Conservation (phyloP, 1,140 invertebrate species). For the Chrysopa pallens region DNA sequence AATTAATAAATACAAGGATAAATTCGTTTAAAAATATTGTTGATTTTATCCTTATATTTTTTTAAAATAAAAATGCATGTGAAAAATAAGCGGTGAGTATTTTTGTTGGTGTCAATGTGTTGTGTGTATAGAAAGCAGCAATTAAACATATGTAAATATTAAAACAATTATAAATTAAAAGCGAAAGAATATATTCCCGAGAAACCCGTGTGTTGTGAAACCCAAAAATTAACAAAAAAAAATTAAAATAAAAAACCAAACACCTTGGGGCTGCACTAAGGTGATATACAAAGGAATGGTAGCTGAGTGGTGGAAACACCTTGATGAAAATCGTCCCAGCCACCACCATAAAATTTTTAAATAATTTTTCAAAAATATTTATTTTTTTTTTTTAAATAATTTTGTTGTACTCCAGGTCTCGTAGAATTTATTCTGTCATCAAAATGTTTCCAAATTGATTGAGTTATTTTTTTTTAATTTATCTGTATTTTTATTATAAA, state of each 20-base stretch:
- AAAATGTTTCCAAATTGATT: constrained; percentile 26
- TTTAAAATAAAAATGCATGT: too few relatives aligned
- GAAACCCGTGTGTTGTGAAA: background rate
- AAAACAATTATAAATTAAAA: background rate
- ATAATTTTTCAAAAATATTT: too few relatives aligned
- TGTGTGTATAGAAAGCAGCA: too few relatives aligned
- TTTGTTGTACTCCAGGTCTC: background rate
- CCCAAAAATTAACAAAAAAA: background rate
- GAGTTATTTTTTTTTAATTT: too few relatives aligned
- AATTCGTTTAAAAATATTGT: too few relatives aligned
- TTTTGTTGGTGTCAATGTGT: too few relatives aligned
- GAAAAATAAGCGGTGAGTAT: too few relatives aligned
- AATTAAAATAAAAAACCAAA: constrained; percentile 1
- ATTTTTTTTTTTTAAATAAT: too few relatives aligned
- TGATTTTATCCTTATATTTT: too few relatives aligned
- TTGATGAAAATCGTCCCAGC: constrained; percentile 24
- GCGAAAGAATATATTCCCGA: background rate
- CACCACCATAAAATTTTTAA: constrained; percentile 9
- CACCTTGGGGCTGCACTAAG: constrained; percentile 1
- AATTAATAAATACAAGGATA: too few relatives aligned
- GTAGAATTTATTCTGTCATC: constrained; percentile 14
- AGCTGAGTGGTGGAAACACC: constrained; percentile 24
- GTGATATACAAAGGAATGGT: constrained; percentile 1
- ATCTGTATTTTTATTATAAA: too few relatives aligned
- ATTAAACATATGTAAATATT: too few relatives aligned